Base-by-base conservation (phyloP, 2,797 vertebrate species). In the Salmo trutta region DNA sequence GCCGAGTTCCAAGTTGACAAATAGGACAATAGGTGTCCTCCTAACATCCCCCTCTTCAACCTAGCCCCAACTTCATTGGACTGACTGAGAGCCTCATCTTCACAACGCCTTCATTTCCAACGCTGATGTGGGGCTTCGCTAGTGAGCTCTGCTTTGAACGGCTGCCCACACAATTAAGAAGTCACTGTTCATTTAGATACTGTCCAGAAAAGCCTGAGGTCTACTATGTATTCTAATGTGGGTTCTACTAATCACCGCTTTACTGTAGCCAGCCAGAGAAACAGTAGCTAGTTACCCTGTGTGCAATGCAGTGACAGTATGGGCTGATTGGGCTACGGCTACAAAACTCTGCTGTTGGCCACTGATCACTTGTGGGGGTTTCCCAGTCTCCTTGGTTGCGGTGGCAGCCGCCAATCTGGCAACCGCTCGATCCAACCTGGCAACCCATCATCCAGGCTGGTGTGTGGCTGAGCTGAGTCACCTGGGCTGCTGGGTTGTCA, bases 121-220 rank as follows among this genome's bases (percentile, higher is more conserved):
- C 72, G 75, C 81, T 87, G 88, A 85, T 86, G 88, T 83, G 82
- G 83, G 82, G 85, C 80, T 85, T 4, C 4, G 33, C 87, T 5
- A 88, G 79, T 10, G 29, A 29, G n/a, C 54, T 73, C 73, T 31
- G 80, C 83, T 87, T 89, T 91, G 91, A 92, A 89, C 76, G 79
- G 84, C 90, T 90, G 90, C 91, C 91, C 87, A 88, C 87, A 88
- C 87, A 81, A 91, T 91, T 90, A 92, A 82, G 88, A 91, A 72
- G 85, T 86, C 88, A 87, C 83, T 89, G 80, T 83, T 87, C 86
- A 89, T 91, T 90, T 87, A 91, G 71, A 78, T 77, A 78, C 86
- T 83, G 72, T 83, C 91, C 92, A 90, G 92, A 90, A 92, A 92
- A 90, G 89, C 92, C 89, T 64, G 84, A 87, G 91, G 91, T 91